Evolutionary conservation across 2,888 invertebrate species (phyloP).

Genomic region (Mesorhabditis spiculigera): DNA sequence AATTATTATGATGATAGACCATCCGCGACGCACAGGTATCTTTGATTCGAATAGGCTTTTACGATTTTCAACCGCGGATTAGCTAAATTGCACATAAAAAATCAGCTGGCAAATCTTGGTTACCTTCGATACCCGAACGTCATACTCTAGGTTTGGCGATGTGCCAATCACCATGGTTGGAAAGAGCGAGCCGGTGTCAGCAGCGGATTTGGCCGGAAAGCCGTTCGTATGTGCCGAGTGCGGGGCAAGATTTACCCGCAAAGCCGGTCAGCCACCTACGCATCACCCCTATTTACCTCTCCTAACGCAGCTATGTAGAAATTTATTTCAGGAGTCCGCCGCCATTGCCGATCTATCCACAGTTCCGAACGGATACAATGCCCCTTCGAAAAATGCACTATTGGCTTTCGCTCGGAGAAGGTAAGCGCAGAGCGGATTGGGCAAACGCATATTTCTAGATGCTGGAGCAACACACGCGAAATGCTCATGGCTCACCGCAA

Average conservation of each 20-base stretch:
- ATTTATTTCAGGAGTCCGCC: neutral
- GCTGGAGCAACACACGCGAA: no score
- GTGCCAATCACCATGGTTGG: neutral
- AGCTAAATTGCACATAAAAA: no score
- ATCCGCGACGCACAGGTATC: no score
- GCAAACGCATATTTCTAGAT: no score
- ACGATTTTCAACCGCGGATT: no score
- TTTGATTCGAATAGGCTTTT: no score
- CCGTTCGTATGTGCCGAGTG: slow-evolving; percentile 4
- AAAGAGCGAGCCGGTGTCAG: neutral
- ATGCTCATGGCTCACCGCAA: no score
- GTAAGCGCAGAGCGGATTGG: neutral
- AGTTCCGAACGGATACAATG: neutral
- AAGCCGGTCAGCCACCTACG: neutral
- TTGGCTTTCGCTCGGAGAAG: slow-evolving; percentile 2
- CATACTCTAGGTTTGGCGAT: no score
- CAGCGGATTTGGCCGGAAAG: neutral
- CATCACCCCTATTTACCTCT: neutral
- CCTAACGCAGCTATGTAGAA: neutral
- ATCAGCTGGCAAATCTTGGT: no score
- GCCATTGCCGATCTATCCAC: neutral
- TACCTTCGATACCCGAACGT: no score
- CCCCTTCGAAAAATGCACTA: neutral
- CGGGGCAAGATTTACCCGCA: neutral
- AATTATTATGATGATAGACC: no score